phyloP scores from a whole-genome alignment of 2,113 vertebrate species.

The Paratilapia polleni region DNA sequence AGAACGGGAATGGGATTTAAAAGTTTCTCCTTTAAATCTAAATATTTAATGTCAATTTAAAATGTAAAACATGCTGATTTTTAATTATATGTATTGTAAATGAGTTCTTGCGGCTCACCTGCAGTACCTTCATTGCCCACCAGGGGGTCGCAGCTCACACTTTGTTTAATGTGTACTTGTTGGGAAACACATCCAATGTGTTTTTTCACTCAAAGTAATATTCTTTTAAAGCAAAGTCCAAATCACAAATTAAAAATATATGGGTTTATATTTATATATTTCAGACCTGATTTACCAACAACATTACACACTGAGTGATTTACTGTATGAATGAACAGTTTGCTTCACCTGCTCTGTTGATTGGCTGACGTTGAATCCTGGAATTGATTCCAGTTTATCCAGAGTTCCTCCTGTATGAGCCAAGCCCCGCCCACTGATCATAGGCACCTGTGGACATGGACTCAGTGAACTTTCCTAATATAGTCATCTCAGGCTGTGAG shows the following conservation, averaged over 20 bases:
- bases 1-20: too few species aligned
- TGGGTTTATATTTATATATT: background rate
- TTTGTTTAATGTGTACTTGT: too few species aligned
- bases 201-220: background rate
- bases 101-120: background rate
- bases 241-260: background rate
- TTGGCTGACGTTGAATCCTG: constrained; percentile 54
- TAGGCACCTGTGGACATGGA: constrained; percentile 66
- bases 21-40: background rate
- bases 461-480: background rate
- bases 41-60: background rate
- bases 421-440: constrained; percentile 78
- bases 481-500: background rate
- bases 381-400: constrained; percentile 77
- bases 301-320: background rate
- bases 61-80: background rate
- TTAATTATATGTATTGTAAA: background rate
- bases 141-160: background rate
- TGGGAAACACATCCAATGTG: background rate
- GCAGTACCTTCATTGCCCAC: background rate
- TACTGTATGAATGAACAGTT: background rate
- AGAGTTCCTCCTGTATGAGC: constrained; percentile 75
- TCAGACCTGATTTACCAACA: background rate
- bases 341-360: constrained; percentile 45
- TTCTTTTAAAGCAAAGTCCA: background rate